These are phyloP conservation scores for Scalopus aquaticus DNA, from an alignment of 2,113 vertebrate species.

Conservation along the genomic window DNA sequence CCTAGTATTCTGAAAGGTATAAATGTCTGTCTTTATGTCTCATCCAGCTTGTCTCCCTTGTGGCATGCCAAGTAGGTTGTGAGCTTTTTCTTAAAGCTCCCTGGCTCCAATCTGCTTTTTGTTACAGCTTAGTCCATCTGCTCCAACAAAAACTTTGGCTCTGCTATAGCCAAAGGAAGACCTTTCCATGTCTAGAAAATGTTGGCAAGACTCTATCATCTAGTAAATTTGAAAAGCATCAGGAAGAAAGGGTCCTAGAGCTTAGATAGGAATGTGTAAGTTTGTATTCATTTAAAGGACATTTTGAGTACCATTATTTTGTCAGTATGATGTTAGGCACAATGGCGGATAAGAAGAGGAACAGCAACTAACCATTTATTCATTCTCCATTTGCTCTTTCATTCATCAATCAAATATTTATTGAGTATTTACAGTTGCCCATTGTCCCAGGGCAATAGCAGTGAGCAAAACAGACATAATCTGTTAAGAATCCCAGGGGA, in stretches of 20 bases:
- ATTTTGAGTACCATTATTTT: background rate
- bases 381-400: background rate
- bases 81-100: conserved; percentile 5
- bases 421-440: background rate
- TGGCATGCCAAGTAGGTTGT: conserved; percentile 18
- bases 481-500: background rate
- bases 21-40: conserved; percentile 7
- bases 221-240: background rate
- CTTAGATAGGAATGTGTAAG: background rate
- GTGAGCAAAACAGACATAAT: background rate
- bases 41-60: background rate
- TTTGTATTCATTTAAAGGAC: background rate
- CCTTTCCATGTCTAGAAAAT: conserved; percentile 12
- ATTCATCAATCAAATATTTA: conserved; percentile 33
- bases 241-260: background rate
- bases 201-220: background rate
- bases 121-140: background rate
- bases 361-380: background rate
- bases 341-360: background rate
- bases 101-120: conserved; percentile 18
- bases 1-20: background rate
- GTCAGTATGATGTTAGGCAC: background rate
- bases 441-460: background rate
- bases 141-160: background rate
- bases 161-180: background rate